Base-by-base conservation (phyloP, 2,888 invertebrate genomes). In the Plutella xylostella region DNA sequence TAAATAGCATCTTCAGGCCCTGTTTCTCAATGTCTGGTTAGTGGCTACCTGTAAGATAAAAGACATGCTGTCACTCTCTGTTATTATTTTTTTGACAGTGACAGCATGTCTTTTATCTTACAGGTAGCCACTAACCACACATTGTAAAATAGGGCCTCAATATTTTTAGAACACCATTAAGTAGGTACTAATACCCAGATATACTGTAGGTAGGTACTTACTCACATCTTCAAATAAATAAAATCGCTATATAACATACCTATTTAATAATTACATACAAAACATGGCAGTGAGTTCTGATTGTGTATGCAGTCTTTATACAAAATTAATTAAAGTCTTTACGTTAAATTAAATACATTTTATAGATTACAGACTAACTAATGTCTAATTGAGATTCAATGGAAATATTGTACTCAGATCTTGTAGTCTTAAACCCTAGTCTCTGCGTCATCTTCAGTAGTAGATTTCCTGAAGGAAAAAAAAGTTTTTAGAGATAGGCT, bases 371-470 rank as follows among this genome's bases (percentile, higher is more conserved):
- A 62, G n/a, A 61, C 64, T 63, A 65, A 64, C 63, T 65, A 69
- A 57, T 57, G 65, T 62, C 73, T 78, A 76, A 72, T 65, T 83
- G 82, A 83, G 82, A 82, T 75, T 79, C 80, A 79, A 75, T 80
- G 80, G 82, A 80, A 78, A 42, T 20, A 31, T 43, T 46, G 43
- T 45, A 45, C 42, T 44, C 39, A 28, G n/a, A 28, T n/a, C 9
- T 28, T 28, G 2, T 25, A 22, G 25, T 9, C 22, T 69, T 63
- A 85, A 45, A 85, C 85, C 71, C 83, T 73, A 42, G 84, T 84
- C 55, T 85, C 84, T 2, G 83, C 82, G 51, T 85, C 84, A 55
- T 84, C 83, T 70, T 84, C 85, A 77, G 80, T 84, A 79, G 82
- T 82, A 80, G 84, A 84, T 78, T 85, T 84, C 83, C 84, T 84